These are phyloP conservation scores for Mythimna albipuncta DNA, from an alignment of 2,888 invertebrate species.

Conservation along the genomic window DNA sequence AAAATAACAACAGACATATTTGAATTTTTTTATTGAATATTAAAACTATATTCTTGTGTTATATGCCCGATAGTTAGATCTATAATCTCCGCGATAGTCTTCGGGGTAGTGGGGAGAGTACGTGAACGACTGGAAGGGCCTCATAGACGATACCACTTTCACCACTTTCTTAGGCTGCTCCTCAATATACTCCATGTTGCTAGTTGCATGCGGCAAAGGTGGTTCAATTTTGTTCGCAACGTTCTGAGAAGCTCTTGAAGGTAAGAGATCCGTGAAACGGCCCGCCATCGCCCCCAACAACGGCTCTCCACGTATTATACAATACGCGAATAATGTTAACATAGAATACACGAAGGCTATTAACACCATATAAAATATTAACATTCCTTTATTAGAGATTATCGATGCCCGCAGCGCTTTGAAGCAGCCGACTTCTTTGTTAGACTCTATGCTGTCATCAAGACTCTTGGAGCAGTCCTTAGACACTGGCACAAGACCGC, in stretches of 20 bases:
- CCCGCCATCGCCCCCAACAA: slow-evolving; percentile 72
- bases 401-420: slow-evolving; percentile 74
- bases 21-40: slow-evolving; percentile 49
- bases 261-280: slow-evolving; percentile 59
- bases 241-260: slow-evolving; percentile 62
- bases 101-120: slow-evolving; percentile 68
- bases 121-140: slow-evolving; percentile 81
- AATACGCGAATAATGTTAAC: slow-evolving; percentile 79
- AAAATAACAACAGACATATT: slow-evolving; percentile 19
- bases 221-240: slow-evolving; percentile 57
- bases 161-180: slow-evolving; percentile 82
- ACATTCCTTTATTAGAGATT: slow-evolving; percentile 71
- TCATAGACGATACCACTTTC: slow-evolving; percentile 80
- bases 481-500: slow-evolving; percentile 72
- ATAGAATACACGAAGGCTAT: slow-evolving; percentile 69
- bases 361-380: slow-evolving; percentile 77
- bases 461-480: slow-evolving; percentile 72
- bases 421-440: slow-evolving; percentile 79
- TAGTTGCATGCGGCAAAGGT: slow-evolving; percentile 59
- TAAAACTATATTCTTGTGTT: slow-evolving; percentile 63
- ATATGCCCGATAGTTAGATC: slow-evolving; percentile 36
- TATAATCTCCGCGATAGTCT: slow-evolving; percentile 22
- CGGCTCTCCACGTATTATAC: slow-evolving; percentile 80
- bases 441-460: slow-evolving; percentile 63
- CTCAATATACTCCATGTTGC: slow-evolving; percentile 78